These are phyloP conservation scores for Papilio glaucus DNA, from an alignment of 1,140 invertebrate genomes.

Conservation along the genomic window DNA sequence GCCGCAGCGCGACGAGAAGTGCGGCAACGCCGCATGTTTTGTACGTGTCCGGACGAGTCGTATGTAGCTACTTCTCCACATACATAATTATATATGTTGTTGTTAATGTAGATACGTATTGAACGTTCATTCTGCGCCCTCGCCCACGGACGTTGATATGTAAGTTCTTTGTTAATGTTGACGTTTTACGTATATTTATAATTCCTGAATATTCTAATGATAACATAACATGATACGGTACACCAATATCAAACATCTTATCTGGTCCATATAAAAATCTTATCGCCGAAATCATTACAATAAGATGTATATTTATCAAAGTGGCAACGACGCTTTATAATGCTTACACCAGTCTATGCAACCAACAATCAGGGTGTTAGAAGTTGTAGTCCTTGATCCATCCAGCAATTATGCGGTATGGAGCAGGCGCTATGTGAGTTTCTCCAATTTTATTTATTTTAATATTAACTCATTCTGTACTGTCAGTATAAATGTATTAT, in stretches of 20 bases:
- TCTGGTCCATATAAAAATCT: not conserved
- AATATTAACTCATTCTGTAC: not conserved
- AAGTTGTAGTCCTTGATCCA: too few relatives aligned
- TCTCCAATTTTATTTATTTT: too few relatives aligned
- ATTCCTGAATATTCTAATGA: too few relatives aligned
- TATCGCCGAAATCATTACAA: not conserved
- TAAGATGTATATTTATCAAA: not conserved
- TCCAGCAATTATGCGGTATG: too few relatives aligned
- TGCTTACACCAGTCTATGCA: too few relatives aligned
- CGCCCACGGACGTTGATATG: conserved; percentile 32
- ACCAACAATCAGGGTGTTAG: too few relatives aligned
- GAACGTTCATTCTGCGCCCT: conserved; percentile 42
- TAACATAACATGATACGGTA: not conserved
- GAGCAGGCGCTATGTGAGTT: too few relatives aligned
- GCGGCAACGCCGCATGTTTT: conserved; percentile 75
- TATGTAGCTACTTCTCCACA: conserved; percentile 38
- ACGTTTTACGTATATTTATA: not conserved
- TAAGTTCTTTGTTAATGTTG: conserved; percentile 26
- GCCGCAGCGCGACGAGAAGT: conserved; percentile 56
- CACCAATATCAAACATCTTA: not conserved
- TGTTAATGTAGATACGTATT: conserved; percentile 39
- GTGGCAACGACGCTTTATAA: not conserved
- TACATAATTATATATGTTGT: conserved; percentile 39
- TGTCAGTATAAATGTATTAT: not conserved
- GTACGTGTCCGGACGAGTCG: conserved; percentile 52